phyloP scores from a whole-genome alignment of 2,797 vertebrate genomes.

The Microchirus variegatus region DNA sequence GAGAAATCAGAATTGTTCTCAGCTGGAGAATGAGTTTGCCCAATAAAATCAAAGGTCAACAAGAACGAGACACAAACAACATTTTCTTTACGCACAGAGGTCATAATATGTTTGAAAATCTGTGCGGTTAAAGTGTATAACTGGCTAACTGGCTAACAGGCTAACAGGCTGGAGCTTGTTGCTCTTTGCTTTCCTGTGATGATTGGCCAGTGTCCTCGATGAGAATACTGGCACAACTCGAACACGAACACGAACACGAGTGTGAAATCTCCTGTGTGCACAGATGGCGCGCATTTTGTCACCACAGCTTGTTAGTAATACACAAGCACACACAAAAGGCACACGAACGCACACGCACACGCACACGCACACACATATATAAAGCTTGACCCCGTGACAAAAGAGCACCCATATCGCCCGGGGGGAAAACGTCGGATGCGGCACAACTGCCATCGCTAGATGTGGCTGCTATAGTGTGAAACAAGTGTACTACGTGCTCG shows the following conservation, averaged over 20 bases:
- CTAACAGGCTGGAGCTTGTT: slow-evolving; percentile 63
- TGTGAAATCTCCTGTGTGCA: slow-evolving; percentile 75
- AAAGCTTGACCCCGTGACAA: slow-evolving; percentile 51
- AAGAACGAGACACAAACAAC: slow-evolving; percentile 12
- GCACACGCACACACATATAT: slow-evolving; percentile 13
- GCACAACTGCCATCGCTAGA: slow-evolving; percentile 35
- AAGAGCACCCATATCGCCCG: slow-evolving; percentile 36
- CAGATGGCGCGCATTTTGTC: slow-evolving; percentile 78
- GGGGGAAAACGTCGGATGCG: slow-evolving; percentile 26
- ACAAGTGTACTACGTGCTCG: slow-evolving; percentile 39
- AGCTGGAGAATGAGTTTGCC: background rate
- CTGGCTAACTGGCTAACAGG: slow-evolving; percentile 46
- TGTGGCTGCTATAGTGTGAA: slow-evolving; percentile 55
- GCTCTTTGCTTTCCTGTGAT: slow-evolving; percentile 61
- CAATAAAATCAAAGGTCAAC: slow-evolving; percentile 11
- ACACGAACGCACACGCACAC: slow-evolving; percentile 1
- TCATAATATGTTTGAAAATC: slow-evolving; percentile 38
- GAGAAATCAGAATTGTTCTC: background rate
- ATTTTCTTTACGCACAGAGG: slow-evolving; percentile 6
- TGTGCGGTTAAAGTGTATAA: slow-evolving; percentile 33
- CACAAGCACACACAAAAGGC: slow-evolving; percentile 39
- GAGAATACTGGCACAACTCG: slow-evolving; percentile 67
- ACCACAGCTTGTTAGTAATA: slow-evolving; percentile 69
- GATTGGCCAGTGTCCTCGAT: slow-evolving; percentile 59
- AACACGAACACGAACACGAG: slow-evolving; percentile 63